Percentiles rank a stretch among this genome's conserved stretches.
These are phyloP conservation scores for Cantharis rufa DNA, from an alignment of 2,888 invertebrate genomes.

Conservation along the genomic window DNA sequence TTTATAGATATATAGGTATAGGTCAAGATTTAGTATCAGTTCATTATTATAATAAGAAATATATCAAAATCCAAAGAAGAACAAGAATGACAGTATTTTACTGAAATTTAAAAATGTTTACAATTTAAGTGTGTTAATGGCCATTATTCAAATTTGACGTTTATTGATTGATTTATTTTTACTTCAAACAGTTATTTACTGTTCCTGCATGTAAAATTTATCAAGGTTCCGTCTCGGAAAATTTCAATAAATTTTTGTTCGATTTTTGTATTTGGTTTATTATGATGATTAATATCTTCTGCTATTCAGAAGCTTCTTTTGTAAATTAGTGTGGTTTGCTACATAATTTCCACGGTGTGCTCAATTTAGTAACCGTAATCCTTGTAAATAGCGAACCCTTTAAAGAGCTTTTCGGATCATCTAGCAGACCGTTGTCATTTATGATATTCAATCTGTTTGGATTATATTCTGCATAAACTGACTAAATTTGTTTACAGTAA, in stretches of 20 bases:
- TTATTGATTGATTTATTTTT: background rate
- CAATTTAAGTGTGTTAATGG: background rate
- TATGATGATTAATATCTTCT: background rate
- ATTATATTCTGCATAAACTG: background rate
- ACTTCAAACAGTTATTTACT: background rate
- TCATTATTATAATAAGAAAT: background rate
- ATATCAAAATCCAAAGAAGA: no score
- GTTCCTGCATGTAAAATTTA: background rate
- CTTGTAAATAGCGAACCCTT: background rate
- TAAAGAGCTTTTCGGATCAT: background rate
- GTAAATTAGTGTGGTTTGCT: background rate
- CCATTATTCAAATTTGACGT: background rate
- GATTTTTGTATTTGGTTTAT: background rate
- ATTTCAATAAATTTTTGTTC: background rate
- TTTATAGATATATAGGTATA: background rate
- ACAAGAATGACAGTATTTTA: no score
- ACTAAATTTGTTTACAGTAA: background rate
- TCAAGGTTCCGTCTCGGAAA: background rate
- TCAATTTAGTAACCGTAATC: background rate
- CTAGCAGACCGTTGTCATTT: background rate
- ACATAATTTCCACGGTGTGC: background rate
- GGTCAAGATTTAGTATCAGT: background rate
- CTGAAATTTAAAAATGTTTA: background rate
- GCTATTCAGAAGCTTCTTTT: background rate
- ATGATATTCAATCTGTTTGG: background rate